Evolutionary conservation across 2,888 invertebrate species (phyloP), one percentile per base, ranked within the genome.

Genomic region (Phengaris alcon): DNA sequence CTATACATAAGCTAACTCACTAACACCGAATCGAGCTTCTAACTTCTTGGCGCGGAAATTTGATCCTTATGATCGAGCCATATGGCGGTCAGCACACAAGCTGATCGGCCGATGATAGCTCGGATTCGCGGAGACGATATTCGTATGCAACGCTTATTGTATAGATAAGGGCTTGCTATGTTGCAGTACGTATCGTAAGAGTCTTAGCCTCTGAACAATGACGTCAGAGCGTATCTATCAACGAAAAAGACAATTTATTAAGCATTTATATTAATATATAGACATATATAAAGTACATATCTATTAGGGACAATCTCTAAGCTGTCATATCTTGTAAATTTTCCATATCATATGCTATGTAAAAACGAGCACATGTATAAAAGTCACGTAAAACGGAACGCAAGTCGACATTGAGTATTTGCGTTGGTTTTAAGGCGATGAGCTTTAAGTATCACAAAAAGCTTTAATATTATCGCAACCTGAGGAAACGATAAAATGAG

Each of bases 131-230:
- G 76, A 82, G 84, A 87, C 92, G 91, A 91, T 88, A 83, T 81
- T 86, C 90, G 93, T 93, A 93, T 93, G 93, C 93, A 93, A 93
- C 93, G 92, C 93, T 93, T 93, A 93, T 93, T 93, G 90, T 91
- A 90, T 89, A 84, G 88, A 93, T 93, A 93, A 91, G 93, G 91
- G 90, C 87, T 85, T 87, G 88, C 89, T 90, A 86, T 86, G 93
- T 93, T 93, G 93, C 93, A 93, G 91, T 93, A 93, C 93, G 88
- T 87, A 87, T 92, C 91, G 93, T 92, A 93, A 89, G 91, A 91
- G 92, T 93, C 93, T 88, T 84, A 82, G 59, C 82, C 84, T 83
- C 22, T 81, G 80, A 80, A 83, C 86, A 86, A 87, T 89, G 90
- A 86, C 89, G 90, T 88, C 88, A 88, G 88, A 87, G 84, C 86